phyloP scores from a whole-genome alignment of 2,797 vertebrate species.

The Brachyalestes nurse region DNA sequence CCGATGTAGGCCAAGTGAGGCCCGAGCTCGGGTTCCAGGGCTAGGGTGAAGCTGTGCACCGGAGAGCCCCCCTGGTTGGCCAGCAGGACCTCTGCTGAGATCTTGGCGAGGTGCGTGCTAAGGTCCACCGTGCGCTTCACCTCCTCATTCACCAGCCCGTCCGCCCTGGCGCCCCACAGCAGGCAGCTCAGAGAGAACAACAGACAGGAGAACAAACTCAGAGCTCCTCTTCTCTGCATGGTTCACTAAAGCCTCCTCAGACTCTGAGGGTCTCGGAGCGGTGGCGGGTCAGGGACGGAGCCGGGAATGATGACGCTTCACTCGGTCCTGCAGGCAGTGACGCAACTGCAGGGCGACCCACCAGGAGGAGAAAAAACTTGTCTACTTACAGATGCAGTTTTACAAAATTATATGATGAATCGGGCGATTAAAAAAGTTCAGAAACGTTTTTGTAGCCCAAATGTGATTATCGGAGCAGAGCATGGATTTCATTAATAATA shows the following conservation, averaged over 20 bases:
- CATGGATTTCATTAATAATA: too few species aligned
- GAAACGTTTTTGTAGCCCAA: too few species aligned
- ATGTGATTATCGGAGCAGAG: too few species aligned
- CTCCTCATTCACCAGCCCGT: constrained; percentile 87
- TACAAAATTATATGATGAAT: too few species aligned
- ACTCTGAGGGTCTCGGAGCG: too few species aligned
- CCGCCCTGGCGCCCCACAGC: constrained; percentile 61
- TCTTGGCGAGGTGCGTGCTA: constrained; percentile 92
- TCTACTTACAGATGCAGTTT: too few species aligned
- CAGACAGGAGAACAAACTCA: constrained; percentile 34
- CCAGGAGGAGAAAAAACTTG: not conserved
- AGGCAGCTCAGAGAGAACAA: constrained; percentile 2
- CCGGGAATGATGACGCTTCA: constrained; percentile 79
- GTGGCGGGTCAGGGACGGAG: not conserved
- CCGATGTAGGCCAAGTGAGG: constrained; percentile 88
- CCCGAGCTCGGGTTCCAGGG: constrained; percentile 86
- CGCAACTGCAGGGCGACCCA: not conserved
- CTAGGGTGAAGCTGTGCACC: constrained; percentile 83
- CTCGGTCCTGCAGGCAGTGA: constrained; percentile 59
- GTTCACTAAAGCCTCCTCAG: not conserved
- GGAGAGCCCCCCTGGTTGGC: constrained; percentile 81
- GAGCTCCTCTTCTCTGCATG: constrained; percentile 9
- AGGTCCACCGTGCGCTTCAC: constrained; percentile 91
- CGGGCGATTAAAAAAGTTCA: too few species aligned
- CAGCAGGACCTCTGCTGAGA: constrained; percentile 87